These are phyloP conservation scores for Scaptomyza flava DNA, from an alignment of 2,888 invertebrate genomes.

Conservation along the genomic window DNA sequence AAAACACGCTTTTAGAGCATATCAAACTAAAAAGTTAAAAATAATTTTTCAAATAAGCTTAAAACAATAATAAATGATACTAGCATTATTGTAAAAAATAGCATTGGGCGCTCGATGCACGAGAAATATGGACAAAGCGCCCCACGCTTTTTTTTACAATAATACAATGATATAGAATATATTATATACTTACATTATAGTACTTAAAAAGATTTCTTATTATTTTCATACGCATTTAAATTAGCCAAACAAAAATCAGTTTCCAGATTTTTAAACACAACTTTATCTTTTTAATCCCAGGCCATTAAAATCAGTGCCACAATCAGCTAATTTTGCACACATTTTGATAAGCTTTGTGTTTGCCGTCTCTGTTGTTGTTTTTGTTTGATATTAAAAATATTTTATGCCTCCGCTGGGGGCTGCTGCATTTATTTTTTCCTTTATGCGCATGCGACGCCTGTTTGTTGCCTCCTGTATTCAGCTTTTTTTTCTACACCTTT, in stretches of 20 bases:
- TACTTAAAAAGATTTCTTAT: background rate
- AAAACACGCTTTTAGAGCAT: no score
- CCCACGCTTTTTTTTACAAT: no score
- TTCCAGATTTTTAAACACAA: conserved; percentile 67
- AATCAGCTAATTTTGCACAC: conserved; percentile 75
- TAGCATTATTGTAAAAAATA: no score
- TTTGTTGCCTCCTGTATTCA: conserved; percentile 42
- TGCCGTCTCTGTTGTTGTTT: conserved; percentile 21
- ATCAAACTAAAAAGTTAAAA: no score
- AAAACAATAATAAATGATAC: no score
- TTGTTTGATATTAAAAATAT: conserved; percentile 57
- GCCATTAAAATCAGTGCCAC: conserved; percentile 47
- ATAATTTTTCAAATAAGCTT: no score
- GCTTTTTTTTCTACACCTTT: conserved; percentile 51
- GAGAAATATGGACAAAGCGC: no score
- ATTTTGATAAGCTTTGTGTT: conserved; percentile 70
- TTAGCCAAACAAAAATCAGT: conserved; percentile 34
- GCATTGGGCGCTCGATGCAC: no score
- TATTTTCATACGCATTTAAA: conserved; percentile 10
- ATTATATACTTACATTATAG: no score
- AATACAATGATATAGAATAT: no score
- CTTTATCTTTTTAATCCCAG: conserved; percentile 31
- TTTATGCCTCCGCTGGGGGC: conserved; percentile 37
- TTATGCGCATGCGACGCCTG: conserved; percentile 66
- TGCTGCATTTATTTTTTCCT: conserved; percentile 35